Percentiles rank a stretch among this genome's conserved stretches.
phyloP scores from a whole-genome alignment of 92 coral and sea anemone genomes.

The Palythoa caribaeorum region DNA sequence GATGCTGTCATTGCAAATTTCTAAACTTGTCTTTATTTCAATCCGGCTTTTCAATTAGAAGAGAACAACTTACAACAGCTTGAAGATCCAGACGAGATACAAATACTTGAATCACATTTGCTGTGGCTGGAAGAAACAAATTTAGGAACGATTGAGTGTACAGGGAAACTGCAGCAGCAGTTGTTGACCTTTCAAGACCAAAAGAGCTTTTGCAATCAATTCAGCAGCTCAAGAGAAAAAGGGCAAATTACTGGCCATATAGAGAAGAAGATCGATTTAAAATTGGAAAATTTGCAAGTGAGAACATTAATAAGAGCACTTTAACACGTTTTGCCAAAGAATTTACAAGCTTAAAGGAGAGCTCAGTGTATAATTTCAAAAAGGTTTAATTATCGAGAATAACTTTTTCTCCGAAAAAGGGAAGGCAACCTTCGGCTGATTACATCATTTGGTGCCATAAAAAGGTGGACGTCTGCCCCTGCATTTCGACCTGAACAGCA shows the following conservation, averaged over 20 bases:
- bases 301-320: constrained; percentile 50
- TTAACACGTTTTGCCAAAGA: constrained; percentile 44
- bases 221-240: constrained; percentile 48
- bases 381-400: constrained; percentile 21
- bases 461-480: constrained; percentile 59
- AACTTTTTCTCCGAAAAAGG: constrained; percentile 40
- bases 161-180: constrained; percentile 50
- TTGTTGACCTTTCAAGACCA: constrained; percentile 56
- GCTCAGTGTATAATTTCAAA: constrained; percentile 29
- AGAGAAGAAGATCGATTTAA: constrained; percentile 44
- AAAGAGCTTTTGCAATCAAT: constrained; percentile 43
- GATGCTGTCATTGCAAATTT: constrained; percentile 38
- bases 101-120: constrained; percentile 51
- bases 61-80: constrained; percentile 39
- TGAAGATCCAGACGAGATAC: constrained; percentile 55
- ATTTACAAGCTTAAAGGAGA: constrained; percentile 47
- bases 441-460: constrained; percentile 35
- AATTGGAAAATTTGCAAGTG: constrained; percentile 60
- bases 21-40: constrained; percentile 56
- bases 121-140: constrained; percentile 49
- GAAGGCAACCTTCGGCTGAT: constrained; percentile 42
- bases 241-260: constrained; percentile 53
- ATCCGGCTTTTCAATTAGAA: constrained; percentile 52
- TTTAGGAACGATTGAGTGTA: constrained; percentile 46
- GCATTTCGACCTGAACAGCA: constrained; percentile 63